Base-by-base conservation (phyloP, 1,140 invertebrate genomes). In the Ylistrum balloti region DNA sequence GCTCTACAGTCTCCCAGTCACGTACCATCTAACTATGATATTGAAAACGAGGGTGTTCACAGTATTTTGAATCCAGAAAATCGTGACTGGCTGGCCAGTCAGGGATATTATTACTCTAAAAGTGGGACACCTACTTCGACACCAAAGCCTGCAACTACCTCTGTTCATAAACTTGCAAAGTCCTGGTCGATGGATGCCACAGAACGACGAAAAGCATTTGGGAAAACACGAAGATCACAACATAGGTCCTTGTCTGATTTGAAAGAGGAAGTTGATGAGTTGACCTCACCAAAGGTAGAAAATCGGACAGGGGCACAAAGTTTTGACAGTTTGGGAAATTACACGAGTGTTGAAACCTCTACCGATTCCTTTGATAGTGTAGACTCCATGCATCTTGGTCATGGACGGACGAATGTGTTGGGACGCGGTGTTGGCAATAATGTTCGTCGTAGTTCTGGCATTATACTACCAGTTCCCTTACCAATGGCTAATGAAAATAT, bases 341-440 rank as follows among this genome's bases (percentile, higher is more conserved):
- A 32, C 20, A 33, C 33, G 17, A 85, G 48, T 11, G 87, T 87
- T 0, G 86, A 87, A 34, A 90, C 45, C 0, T 90, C 89, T 10
- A 87, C 89, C 0, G 91, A 91, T 85, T 91, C 91, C 0, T 91
- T 88, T 86, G 91, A 91, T 74, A 91, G 91, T 86, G 34, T n/a
- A 17, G 91, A 91, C 32, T 90, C 89, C 0, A 33, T 32, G 7
- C 22, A n/a, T n/a, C 56, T 74, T 74, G 22, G 56, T 74, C 15
- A 20, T 20, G 45, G 45, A 20, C 56, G 56, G 22, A n/a, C 0
- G 28, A 28, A 28, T n/a, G 0, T 74, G 22, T 28, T 74, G 56
- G 56, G 5, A 17, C 17, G 9, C 9, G 41, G 41, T 45, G 41
- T 45, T 9, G 41, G 41, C 1, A 45, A 17, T 17, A 45, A 17